Base-by-base conservation (phyloP, 2,888 invertebrate species). In the Amblyjoppa fuscipennis region DNA sequence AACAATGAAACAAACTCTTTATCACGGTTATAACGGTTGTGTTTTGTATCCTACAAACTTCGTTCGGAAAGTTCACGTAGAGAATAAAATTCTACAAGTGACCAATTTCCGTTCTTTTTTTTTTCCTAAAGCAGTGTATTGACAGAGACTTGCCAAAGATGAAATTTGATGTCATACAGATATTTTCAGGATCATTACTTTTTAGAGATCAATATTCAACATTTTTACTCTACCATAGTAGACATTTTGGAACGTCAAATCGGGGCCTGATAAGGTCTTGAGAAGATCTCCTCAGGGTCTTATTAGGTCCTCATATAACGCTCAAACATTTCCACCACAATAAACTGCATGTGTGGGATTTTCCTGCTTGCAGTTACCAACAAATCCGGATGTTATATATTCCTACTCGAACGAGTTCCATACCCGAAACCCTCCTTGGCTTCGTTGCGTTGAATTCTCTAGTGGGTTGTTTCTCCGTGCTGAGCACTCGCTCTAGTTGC, bases 401-500 rank as follows among this genome's bases (percentile, higher is more conserved):
- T 20, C 53, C 7, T 20, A 53, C 7, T 53, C n/a, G n/a, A 53
- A 9, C 9, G 53, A 53, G 59, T 59, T 59, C 28, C 28, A 28
- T 59, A 59, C 3, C 25, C 59, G 59, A 59, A 59, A 28, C 28
- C 45, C 45, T 25, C 28, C 9, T 7, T 11, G 59, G 25, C 25
- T 28, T 59, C 11, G 59, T 28, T 25, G 59, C 28, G 16, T 59
- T 59, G 59, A 59, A 59, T 59, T 59, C 59, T 59, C 59, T 59
- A 59, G 59, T 4, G 28, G 59, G 25, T 28, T 7, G 11, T 59
- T 59, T 59, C 59, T 59, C 28, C 59, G 28, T 11, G 59, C 9
- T 59, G 4, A 13, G 13, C 28, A 28, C 59, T 25, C 25, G 59
- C 59, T 59, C 25, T 1, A 59, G 28, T 59, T 28, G 28, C 13